phyloP scores from a whole-genome alignment of 2,888 invertebrate genomes.

The Lydus trimaculatus region DNA sequence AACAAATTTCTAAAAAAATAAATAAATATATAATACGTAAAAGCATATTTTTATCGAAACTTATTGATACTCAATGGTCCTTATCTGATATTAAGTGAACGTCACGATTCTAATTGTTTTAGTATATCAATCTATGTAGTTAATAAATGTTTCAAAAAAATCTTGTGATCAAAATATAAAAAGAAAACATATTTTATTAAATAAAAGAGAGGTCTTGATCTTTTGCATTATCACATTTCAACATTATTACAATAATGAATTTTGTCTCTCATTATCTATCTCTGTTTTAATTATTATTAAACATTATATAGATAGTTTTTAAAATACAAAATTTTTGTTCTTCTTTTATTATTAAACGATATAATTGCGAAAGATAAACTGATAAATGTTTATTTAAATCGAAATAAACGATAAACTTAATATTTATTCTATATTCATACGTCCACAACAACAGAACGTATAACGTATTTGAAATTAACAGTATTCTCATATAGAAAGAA shows the following conservation, averaged over 20 bases:
- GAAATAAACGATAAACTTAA: conserved; percentile 24
- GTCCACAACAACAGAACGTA: conserved; percentile 19
- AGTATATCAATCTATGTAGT: too few species aligned
- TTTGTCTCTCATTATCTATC: conserved; percentile 7
- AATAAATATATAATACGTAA: too few species aligned
- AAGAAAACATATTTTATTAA: not conserved
- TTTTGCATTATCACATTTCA: conserved; percentile 41
- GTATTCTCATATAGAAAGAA: conserved; percentile 18
- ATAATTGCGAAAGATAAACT: conserved; percentile 32
- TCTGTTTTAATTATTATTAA: conserved; percentile 21
- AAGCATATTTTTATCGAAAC: too few species aligned
- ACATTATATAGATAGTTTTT: conserved; percentile 16
- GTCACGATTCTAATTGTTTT: too few species aligned
- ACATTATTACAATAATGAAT: conserved; percentile 23
- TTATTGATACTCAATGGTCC: too few species aligned
- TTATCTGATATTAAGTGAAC: too few species aligned
- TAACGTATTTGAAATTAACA: conserved; percentile 21
- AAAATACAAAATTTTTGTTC: conserved; percentile 25
- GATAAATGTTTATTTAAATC: conserved; percentile 12
- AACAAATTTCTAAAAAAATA: too few species aligned
- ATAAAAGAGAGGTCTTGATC: conserved; percentile 40
- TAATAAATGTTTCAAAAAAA: too few species aligned
- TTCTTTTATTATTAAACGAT: conserved; percentile 16
- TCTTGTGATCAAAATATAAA: too few species aligned
- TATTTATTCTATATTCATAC: conserved; percentile 32